Conservation (phyloP, 1,140 invertebrate genomes). For the Drosophila guanche region DNA sequence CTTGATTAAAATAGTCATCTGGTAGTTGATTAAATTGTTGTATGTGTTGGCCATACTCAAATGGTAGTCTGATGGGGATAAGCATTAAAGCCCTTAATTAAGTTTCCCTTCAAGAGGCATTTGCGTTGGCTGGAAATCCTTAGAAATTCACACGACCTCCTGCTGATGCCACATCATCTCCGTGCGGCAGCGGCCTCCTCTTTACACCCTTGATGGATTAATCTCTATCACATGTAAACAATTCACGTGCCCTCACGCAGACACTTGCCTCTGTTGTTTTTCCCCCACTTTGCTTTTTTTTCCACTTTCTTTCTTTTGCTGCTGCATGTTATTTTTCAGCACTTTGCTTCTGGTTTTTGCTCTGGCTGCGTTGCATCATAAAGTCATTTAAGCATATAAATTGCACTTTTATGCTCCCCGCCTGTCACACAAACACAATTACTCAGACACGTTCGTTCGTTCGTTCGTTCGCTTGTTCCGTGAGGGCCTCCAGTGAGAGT, state of each 20-base stretch:
- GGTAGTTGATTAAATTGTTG: constrained; percentile 46
- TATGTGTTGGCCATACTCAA: constrained; percentile 13
- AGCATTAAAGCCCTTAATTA: constrained; percentile 49
- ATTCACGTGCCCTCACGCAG: constrained; percentile 33
- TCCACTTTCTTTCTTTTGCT: constrained; percentile 19
- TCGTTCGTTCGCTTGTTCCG: not conserved
- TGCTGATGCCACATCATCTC: constrained; percentile 3
- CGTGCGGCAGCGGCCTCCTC: constrained; percentile 13
- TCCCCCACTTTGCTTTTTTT: not conserved
- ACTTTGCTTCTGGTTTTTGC: constrained; percentile 29
- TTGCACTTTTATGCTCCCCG: constrained; percentile 72
- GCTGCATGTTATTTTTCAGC: constrained; percentile 31
- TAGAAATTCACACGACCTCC: constrained; percentile 20
- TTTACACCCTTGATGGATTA: constrained; percentile 59
- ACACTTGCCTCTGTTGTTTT: constrained; percentile 6
- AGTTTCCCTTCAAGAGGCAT: constrained; percentile 19
- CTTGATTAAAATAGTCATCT: constrained; percentile 11
- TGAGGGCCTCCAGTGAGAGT: too few relatives aligned
- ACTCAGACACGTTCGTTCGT: constrained; percentile 45
- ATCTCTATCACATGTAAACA: constrained; percentile 67
- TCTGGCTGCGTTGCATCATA: constrained; percentile 58
- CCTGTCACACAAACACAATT: constrained; percentile 69
- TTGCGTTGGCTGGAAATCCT: constrained; percentile 6
- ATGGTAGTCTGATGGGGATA: not conserved
- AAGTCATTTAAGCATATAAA: constrained; percentile 82